Evolutionary conservation across 2,113 vertebrate species (phyloP).

Genomic region (Pituophis catenifer): DNA sequence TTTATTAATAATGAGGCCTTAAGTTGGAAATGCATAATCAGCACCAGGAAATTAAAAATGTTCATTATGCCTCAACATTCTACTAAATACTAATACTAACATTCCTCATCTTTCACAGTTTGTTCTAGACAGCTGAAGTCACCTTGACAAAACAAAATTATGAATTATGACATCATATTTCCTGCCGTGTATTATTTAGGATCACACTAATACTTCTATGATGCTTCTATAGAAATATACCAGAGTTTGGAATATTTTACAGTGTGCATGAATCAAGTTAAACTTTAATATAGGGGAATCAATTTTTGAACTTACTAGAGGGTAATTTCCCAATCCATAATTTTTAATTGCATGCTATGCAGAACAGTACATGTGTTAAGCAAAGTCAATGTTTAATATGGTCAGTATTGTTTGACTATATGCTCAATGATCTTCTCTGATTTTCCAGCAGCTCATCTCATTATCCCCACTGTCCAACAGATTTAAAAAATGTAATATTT

Average conservation of each 20-base stretch:
- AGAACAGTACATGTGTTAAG: background rate
- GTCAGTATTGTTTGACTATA: too few species aligned
- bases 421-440: too few species aligned
- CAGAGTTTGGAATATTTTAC: background rate
- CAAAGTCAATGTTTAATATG: background rate
- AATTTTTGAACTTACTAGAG: background rate
- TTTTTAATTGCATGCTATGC: background rate
- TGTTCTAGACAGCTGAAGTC: background rate
- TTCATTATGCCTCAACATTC: background rate
- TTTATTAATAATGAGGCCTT: background rate
- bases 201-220: background rate
- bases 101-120: background rate
- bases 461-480: background rate
- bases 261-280: background rate
- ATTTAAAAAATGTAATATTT: background rate
- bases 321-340: background rate
- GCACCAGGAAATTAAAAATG: background rate
- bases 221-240: background rate
- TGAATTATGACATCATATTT: background rate
- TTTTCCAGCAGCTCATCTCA: background rate
- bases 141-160: background rate
- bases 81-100: background rate
- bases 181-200: background rate
- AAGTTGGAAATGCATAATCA: background rate
- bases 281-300: background rate